A percentile compares a stretch with the other conserved stretches of the same genome.
Evolutionary conservation across 2,113 vertebrate species (phyloP).

Genomic region (Urocitellus parryii): DNA sequence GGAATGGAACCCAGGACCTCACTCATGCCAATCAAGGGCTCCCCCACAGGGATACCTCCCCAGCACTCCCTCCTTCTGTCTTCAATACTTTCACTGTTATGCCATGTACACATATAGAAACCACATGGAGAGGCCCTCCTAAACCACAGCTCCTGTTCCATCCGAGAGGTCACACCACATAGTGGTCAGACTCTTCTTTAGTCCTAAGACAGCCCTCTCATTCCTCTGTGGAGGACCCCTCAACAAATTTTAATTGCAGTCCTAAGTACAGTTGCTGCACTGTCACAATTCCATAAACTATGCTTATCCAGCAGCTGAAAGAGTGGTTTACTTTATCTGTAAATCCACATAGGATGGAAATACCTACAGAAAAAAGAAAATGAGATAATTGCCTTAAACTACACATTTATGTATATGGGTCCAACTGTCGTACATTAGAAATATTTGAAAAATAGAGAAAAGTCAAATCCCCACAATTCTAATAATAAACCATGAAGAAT

Average conservation of each 20-base stretch:
- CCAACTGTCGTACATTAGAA: not conserved
- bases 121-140: not conserved
- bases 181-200: not conserved
- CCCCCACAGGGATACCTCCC: not conserved
- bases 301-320: not conserved
- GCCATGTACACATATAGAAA: fast-evolving
- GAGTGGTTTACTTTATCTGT: not conserved
- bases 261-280: not conserved
- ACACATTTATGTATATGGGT: not conserved
- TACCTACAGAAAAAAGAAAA: not conserved
- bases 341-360: not conserved
- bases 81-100: not conserved
- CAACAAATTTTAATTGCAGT: not conserved
- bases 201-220: not conserved
- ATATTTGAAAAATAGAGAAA: slow-evolving; percentile 17
- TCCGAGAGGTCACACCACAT: not conserved
- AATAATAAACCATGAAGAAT: not conserved
- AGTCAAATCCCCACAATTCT: not conserved
- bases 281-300: not conserved
- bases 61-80: not conserved
- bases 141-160: not conserved
- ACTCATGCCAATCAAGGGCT: not conserved
- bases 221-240: not conserved
- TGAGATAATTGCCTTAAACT: not conserved
- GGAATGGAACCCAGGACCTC: not conserved